A percentile compares a stretch with the other conserved stretches of the same genome.
These are phyloP conservation scores for Brevimyrus niger DNA, from an alignment of 2,113 vertebrate species.

Conservation along the genomic window DNA sequence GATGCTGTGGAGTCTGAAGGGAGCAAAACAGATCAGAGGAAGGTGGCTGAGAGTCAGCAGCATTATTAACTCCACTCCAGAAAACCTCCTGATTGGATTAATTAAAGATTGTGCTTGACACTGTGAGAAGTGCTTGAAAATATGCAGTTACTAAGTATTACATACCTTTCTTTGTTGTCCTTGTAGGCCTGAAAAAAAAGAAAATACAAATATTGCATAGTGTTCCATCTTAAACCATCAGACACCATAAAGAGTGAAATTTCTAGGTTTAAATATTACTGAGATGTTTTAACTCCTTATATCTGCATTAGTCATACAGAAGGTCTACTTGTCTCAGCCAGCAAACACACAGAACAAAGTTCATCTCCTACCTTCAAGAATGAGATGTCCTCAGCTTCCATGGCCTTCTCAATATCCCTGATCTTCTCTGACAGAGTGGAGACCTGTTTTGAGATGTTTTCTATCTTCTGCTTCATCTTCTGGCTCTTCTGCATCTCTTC, in stretches of 20 bases:
- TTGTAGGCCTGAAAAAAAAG: too few species aligned
- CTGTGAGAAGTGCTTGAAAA: too few species aligned
- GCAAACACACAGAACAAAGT: not conserved
- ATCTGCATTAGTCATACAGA: not conserved
- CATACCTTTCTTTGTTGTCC: too few species aligned
- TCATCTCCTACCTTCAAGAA: not conserved
- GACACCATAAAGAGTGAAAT: not conserved
- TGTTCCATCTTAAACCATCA: not conserved
- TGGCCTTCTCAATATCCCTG: not conserved
- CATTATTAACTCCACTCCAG: too few species aligned
- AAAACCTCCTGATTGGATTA: too few species aligned
- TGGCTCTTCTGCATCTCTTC: not conserved
- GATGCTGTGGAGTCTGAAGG: too few species aligned
- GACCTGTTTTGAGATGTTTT: not conserved
- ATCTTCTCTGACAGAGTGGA: not conserved
- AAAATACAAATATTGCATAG: not conserved
- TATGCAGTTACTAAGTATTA: too few species aligned
- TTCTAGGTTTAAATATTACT: not conserved
- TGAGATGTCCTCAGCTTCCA: not conserved
- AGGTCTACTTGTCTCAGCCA: not conserved
- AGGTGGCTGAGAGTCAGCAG: too few species aligned
- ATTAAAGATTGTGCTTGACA: too few species aligned
- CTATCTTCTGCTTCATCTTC: not conserved
- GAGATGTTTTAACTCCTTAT: not conserved
- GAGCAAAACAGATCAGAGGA: too few species aligned